A percentile compares a stretch with the other conserved stretches of the same genome.
phyloP scores from a whole-genome alignment of 30 jellyfish, hydroid and myxozoan genomes.

The Calvadosia cruxmelitensis region DNA sequence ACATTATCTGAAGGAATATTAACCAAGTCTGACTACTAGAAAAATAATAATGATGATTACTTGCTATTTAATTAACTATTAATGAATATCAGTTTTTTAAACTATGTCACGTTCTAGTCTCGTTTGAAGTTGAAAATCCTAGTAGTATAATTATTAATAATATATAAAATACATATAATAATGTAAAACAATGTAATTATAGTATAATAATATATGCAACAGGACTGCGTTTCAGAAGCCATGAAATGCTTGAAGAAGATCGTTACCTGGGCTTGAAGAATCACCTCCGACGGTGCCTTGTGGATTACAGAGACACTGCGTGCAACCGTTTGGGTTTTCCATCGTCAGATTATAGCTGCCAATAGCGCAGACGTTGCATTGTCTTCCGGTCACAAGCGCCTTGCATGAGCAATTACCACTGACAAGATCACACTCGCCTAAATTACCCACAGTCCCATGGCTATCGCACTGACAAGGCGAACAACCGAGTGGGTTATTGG shows the following conservation, averaged over 20 bases:
- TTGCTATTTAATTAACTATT: no score
- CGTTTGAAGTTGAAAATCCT: no score
- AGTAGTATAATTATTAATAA: no score
- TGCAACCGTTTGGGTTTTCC: constrained; percentile 65
- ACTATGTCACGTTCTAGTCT: no score
- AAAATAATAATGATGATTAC: no score
- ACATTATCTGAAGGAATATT: no score
- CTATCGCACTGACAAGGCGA: constrained; percentile 71
- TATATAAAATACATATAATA: no score
- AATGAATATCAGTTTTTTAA: no score
- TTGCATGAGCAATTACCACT: constrained; percentile 89
- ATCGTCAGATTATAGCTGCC: constrained; percentile 72
- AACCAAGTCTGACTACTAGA: no score
- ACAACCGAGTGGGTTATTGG: constrained; percentile 58
- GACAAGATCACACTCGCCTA: constrained; percentile 47
- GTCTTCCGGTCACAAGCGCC: constrained; percentile 61
- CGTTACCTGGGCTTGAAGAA: constrained; percentile 57
- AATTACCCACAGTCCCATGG: constrained; percentile 62
- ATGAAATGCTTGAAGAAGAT: background rate
- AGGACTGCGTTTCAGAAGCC: background rate
- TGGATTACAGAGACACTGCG: constrained; percentile 74
- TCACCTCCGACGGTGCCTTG: constrained; percentile 89
- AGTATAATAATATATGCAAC: no score
- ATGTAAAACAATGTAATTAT: no score
- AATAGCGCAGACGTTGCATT: constrained; percentile 62